Evolutionary conservation across 2,113 vertebrate genomes (phyloP).

Genomic region (Bubo scandiacus): DNA sequence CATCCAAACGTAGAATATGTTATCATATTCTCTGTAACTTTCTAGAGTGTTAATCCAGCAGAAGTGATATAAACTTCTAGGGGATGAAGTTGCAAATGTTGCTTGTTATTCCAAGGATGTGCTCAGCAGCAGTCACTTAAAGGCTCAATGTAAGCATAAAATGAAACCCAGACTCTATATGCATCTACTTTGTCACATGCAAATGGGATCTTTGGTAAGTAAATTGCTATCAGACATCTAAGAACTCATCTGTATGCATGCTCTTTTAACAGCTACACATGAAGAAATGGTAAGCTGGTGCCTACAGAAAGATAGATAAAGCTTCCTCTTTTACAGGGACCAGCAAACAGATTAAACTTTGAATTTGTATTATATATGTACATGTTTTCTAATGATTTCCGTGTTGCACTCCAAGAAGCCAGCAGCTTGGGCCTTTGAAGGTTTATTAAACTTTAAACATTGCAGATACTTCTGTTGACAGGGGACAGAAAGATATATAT

Average conservation of each 20-base stretch:
- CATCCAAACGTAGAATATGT: neutral
- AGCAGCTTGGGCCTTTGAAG: neutral
- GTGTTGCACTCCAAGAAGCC: neutral
- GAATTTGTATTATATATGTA: neutral
- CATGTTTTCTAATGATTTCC: neutral
- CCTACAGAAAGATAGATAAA: neutral
- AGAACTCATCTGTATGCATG: slow-evolving; percentile 14
- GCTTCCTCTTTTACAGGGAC: neutral
- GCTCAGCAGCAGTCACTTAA: neutral
- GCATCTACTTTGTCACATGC: slow-evolving; percentile 9
- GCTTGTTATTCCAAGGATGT: slow-evolving; percentile 9
- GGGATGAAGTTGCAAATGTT: neutral
- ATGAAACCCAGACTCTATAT: neutral
- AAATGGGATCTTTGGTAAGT: slow-evolving; percentile 17
- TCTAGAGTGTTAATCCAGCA: neutral
- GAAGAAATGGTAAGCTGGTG: neutral
- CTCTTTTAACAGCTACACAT: neutral
- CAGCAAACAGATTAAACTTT: neutral
- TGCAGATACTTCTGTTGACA: neutral
- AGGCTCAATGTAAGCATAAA: neutral
- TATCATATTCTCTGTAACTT: neutral
- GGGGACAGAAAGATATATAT: neutral
- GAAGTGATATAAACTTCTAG: neutral
- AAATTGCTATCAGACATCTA: slow-evolving; percentile 33
- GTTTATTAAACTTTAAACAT: neutral